Evolutionary conservation across 2,113 vertebrate species (phyloP).

Genomic region (Gasterosteus nipponicus): DNA sequence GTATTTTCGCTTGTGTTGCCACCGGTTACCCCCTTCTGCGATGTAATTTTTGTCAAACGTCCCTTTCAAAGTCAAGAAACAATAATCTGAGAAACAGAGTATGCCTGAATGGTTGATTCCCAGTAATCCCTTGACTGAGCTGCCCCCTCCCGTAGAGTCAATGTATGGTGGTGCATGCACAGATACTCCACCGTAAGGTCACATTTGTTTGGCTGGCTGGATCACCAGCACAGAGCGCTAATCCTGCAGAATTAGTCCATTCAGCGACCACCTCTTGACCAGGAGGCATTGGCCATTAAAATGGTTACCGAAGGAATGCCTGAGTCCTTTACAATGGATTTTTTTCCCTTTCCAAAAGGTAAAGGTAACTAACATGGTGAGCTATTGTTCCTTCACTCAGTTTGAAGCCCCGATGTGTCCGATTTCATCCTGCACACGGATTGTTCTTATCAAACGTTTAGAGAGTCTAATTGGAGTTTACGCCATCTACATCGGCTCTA

Average conservation of each 20-base stretch:
- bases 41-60: conserved; percentile 66
- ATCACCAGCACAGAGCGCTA: conserved; percentile 66
- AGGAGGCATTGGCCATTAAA: conserved; percentile 74
- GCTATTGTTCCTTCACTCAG: conserved; percentile 54
- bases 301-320: conserved; percentile 75
- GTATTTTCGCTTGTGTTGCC: conserved; percentile 38
- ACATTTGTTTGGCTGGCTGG: conserved; percentile 68
- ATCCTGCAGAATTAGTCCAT: conserved; percentile 73
- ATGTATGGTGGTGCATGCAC: conserved; percentile 56
- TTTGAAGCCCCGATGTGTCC: conserved; percentile 44
- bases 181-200: conserved; percentile 67
- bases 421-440: conserved; percentile 57
- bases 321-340: conserved; percentile 59
- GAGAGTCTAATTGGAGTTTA: conserved; percentile 63
- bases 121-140: conserved; percentile 65
- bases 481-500: conserved; percentile 42
- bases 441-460: conserved; percentile 73
- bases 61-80: conserved; percentile 65
- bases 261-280: conserved; percentile 73
- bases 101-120: conserved; percentile 57
- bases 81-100: conserved; percentile 48
- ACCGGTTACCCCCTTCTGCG: conserved; percentile 45
- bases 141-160: conserved; percentile 58
- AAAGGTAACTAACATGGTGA: conserved; percentile 68
- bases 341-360: conserved; percentile 35